Evolutionary conservation across 2,113 vertebrate species (phyloP), one percentile per base, ranked within the genome.

Genomic region (Rhinichthys klamathensis): DNA sequence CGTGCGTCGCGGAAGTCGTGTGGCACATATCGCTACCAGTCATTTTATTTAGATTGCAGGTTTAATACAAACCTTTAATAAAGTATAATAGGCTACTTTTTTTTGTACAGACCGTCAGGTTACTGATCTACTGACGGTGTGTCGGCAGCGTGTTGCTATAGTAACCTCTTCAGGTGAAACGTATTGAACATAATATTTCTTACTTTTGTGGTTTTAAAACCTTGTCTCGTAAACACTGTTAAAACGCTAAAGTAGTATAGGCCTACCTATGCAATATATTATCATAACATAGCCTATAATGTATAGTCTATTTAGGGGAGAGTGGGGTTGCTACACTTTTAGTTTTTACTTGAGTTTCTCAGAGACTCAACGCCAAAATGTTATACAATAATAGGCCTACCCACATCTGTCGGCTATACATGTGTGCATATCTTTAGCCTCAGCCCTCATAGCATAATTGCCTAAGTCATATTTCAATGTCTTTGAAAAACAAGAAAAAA

Each of bases 141-240:
- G 15, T 44, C 10, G 13, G 35, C 35, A 44, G 69, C 69, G 35
- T 72, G 69, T 73, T 73, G 69, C 69, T 73, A 73, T 72, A 72
- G 69, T 41, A 72, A 41, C 69, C 4, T 44, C 23, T 6, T 73
- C 21, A 21, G 8, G 65, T 10, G 65, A 69, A 41, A 23, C 41
- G 3, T 49, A 6, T 13, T 30, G 27, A 32, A 21, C 67, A 5
- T 51, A 5, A 6, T 21, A 23, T 72, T 72, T 44, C 4, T 11
- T 72, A 44, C 21, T n/a, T 41, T 70, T 72, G 5, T n/a, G 38
- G 23, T 35, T 35, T 35, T 69, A 18, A 18, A 67, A 35, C 27
- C 18, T 70, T 70, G 32, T 35, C 9, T 21, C 21, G 18, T 23
- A 70, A 21, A 23, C 65, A 38, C 56, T 60, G 16, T 11, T 41